Evolutionary conservation across 2,888 invertebrate species (phyloP).

Genomic region (Brenthis ino): DNA sequence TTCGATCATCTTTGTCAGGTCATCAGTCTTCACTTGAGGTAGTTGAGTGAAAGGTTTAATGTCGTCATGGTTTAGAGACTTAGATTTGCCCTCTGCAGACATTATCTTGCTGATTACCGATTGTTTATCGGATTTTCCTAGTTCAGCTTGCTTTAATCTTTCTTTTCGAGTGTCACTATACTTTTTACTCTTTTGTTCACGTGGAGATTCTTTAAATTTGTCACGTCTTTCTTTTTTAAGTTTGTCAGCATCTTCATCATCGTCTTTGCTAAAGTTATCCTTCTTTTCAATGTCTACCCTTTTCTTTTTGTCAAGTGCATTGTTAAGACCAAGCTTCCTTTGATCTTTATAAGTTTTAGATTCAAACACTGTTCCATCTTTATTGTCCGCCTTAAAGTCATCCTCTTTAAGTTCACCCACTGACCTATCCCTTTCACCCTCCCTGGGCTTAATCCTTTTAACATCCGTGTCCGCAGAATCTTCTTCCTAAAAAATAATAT

Average conservation of each 20-base stretch:
- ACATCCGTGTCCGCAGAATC: conserved; percentile 69
- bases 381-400: conserved; percentile 54
- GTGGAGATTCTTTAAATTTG: conserved; percentile 71
- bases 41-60: conserved; percentile 79
- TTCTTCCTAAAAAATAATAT: conserved; percentile 62
- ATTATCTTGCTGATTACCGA: conserved; percentile 65
- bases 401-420: conserved; percentile 63
- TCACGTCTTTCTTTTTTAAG: conserved; percentile 68
- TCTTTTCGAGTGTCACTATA: conserved; percentile 78
- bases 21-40: conserved; percentile 77
- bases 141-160: conserved; percentile 64
- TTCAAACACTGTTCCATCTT: conserved; percentile 69
- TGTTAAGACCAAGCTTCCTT: conserved; percentile 60
- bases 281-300: conserved; percentile 71
- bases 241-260: conserved; percentile 72
- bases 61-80: conserved; percentile 67
- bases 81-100: conserved; percentile 64
- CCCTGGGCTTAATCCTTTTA: conserved; percentile 75
- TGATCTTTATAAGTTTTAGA: conserved; percentile 71
- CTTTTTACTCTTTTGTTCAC: conserved; percentile 74
- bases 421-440: conserved; percentile 73
- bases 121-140: conserved; percentile 67
- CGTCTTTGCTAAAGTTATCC: conserved; percentile 66
- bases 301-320: conserved; percentile 73
- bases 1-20: conserved; percentile 73